phyloP scores from a whole-genome alignment of 2,888 invertebrate species.

The Cetonia aurata region DNA sequence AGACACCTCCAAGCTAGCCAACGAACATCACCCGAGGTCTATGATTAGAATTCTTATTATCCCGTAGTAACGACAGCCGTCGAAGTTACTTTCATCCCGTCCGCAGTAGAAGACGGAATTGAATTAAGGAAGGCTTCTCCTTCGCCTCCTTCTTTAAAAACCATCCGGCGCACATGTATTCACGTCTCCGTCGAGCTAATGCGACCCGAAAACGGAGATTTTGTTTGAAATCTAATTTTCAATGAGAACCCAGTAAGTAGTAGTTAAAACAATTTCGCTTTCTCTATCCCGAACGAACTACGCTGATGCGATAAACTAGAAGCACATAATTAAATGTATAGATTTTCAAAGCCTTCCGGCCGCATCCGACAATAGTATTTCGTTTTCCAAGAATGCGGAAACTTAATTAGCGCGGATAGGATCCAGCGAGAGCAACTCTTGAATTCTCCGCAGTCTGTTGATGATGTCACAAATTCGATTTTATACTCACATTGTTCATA shows the following conservation, averaged over 20 bases:
- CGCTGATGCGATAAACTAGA: constrained; percentile 15
- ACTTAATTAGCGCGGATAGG: no score
- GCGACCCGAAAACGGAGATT: constrained; percentile 41
- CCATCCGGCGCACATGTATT: constrained; percentile 3
- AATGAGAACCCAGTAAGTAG: constrained; percentile 41
- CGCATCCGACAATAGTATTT: neutral
- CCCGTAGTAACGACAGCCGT: no score
- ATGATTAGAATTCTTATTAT: no score
- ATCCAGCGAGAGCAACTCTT: no score
- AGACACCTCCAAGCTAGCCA: no score
- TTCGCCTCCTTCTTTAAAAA: neutral
- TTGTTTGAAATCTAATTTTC: constrained; percentile 44
- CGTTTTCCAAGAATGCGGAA: no score
- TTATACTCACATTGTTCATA: no score
- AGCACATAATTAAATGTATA: constrained; percentile 32
- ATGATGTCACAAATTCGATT: no score
- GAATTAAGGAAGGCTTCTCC: constrained; percentile 14
- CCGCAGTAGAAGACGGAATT: constrained; percentile 9
- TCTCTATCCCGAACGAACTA: constrained; percentile 16
- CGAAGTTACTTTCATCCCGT: no score
- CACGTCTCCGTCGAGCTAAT: constrained; percentile 25
- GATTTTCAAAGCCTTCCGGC: constrained; percentile 11
- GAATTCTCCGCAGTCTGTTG: no score
- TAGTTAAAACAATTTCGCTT: constrained; percentile 42
- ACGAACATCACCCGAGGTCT: no score